Conservation (phyloP, 2,113 vertebrate species). For the Mormyrus iriodes region DNA sequence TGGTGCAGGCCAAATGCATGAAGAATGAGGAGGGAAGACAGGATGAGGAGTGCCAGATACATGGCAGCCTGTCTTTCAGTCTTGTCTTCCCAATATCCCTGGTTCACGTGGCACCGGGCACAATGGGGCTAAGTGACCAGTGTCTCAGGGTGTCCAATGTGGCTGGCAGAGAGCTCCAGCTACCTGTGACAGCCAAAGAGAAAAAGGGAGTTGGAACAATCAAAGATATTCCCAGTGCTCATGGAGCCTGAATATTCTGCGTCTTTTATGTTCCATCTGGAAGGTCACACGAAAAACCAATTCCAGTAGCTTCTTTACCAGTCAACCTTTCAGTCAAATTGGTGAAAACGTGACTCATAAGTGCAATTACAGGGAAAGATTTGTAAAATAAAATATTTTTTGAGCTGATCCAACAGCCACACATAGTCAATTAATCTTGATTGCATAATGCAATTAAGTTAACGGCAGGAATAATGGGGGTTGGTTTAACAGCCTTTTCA, state of each 20-base stretch:
- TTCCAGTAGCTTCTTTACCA: neutral
- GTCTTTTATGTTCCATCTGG: neutral
- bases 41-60: neutral
- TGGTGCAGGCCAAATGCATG: neutral
- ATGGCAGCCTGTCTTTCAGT: neutral
- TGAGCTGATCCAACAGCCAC: neutral
- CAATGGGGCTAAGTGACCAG: neutral
- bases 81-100: neutral
- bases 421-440: neutral
- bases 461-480: neutral
- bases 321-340: neutral
- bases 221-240: neutral
- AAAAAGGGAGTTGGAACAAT: neutral
- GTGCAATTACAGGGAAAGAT: neutral
- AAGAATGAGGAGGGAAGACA: neutral
- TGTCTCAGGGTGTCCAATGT: neutral
- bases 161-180: neutral
- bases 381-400: neutral
- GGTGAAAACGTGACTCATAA: neutral
- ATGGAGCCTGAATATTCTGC: neutral
- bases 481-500: neutral
- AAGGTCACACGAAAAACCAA: neutral
- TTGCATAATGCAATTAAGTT: neutral
- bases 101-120: neutral
- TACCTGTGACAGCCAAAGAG: neutral